Evolutionary conservation across 1,140 invertebrate species (phyloP).

Genomic region (Homarus americanus): DNA sequence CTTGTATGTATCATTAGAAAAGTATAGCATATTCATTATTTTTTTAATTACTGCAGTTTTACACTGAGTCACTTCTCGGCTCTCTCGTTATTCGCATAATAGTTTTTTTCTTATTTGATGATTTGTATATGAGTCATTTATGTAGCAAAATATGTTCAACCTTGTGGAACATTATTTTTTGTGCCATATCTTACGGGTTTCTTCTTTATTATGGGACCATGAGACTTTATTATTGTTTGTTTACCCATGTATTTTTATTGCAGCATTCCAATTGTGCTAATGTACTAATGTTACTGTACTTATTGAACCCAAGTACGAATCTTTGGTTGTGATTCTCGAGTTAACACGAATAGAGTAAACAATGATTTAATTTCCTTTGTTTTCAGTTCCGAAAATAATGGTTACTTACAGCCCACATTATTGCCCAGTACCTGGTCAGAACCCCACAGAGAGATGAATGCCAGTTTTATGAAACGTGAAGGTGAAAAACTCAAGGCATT

Average conservation of each 20-base stretch:
- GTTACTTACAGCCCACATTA: conserved; percentile 25
- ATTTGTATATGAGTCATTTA: no score
- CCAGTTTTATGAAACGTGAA: conserved; percentile 20
- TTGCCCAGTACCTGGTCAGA: not conserved
- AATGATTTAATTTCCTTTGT: no score
- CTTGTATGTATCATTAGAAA: no score
- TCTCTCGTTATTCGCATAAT: no score
- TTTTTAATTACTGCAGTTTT: no score
- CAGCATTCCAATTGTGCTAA: not conserved
- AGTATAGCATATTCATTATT: no score
- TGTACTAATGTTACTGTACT: not conserved
- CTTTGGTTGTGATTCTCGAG: not conserved
- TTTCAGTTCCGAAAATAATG: not conserved
- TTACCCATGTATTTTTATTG: not conserved
- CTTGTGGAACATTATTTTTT: conserved; percentile 8
- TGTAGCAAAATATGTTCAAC: no score
- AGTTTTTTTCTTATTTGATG: no score
- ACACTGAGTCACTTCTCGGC: no score
- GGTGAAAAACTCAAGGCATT: not conserved
- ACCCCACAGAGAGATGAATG: conserved; percentile 12
- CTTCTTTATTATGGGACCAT: not conserved
- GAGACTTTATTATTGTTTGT: conserved; percentile 1
- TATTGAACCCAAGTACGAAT: not conserved
- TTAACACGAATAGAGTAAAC: no score
- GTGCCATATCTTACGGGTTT: not conserved